phyloP scores from a whole-genome alignment of 2,888 invertebrate genomes.

The Protodeltote pygarga region DNA sequence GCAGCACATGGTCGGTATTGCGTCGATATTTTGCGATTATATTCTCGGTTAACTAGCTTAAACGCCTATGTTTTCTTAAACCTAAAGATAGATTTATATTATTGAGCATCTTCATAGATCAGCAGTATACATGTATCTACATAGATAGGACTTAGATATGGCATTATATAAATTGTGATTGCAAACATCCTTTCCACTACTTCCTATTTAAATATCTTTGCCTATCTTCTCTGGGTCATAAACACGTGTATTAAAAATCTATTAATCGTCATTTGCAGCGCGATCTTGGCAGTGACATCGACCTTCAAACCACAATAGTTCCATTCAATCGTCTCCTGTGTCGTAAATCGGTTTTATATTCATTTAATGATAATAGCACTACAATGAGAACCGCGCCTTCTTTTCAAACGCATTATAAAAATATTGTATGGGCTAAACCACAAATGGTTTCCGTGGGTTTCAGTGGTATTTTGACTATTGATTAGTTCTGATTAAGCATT shows the following conservation, averaged over 20 bases:
- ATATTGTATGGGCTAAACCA: conserved; percentile 63
- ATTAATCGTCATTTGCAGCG: conserved; percentile 48
- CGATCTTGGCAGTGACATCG: conserved; percentile 77
- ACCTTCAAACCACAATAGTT: conserved; percentile 68
- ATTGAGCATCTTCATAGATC: too few relatives aligned
- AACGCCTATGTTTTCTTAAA: too few relatives aligned
- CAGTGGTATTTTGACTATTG: conserved; percentile 15
- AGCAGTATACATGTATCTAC: too few relatives aligned
- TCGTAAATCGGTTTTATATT: conserved; percentile 76
- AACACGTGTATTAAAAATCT: conserved; percentile 26
- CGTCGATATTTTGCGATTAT: too few relatives aligned
- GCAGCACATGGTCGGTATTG: too few relatives aligned
- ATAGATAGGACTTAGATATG: too few relatives aligned
- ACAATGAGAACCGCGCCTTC: conserved; percentile 73
- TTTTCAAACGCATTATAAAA: conserved; percentile 63
- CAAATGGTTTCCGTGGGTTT: conserved; percentile 69
- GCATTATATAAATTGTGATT: too few relatives aligned
- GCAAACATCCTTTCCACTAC: too few relatives aligned
- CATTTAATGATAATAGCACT: conserved; percentile 71
- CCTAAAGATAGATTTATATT: too few relatives aligned
- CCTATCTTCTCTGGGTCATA: too few relatives aligned
- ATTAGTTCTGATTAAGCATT: too few relatives aligned
- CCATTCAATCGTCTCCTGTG: conserved; percentile 65
- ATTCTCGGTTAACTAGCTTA: too few relatives aligned
- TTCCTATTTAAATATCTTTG: not conserved